Conservation (phyloP, 2,113 vertebrate species). For the Gymnorhina tibicen region DNA sequence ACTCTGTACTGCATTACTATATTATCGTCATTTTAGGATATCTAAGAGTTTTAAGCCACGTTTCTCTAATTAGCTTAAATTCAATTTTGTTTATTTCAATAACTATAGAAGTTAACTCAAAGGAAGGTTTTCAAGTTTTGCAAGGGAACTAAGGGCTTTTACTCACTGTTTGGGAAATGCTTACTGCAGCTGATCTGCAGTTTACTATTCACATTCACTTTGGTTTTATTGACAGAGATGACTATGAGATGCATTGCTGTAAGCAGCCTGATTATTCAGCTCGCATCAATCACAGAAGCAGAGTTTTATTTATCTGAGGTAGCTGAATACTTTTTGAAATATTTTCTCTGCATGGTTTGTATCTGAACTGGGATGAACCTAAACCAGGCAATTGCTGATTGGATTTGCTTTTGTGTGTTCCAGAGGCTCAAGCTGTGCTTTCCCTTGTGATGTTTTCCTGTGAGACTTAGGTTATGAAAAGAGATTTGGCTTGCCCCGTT, state of each 20-base stretch:
- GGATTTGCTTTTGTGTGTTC: slow-evolving; percentile 8
- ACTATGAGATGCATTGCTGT: background rate
- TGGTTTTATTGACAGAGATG: background rate
- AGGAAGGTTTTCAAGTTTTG: background rate
- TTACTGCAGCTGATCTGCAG: background rate
- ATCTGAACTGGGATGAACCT: background rate
- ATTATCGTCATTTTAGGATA: background rate
- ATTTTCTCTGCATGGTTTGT: background rate
- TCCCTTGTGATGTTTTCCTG: background rate
- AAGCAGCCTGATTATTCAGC: background rate
- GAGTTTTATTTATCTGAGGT: background rate
- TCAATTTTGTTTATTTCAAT: slow-evolving; percentile 1
- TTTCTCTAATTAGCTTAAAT: background rate
- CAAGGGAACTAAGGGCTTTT: background rate
- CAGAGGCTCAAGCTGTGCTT: background rate
- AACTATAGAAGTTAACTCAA: background rate
- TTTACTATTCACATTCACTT: background rate
- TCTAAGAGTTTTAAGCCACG: background rate
- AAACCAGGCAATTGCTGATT: background rate
- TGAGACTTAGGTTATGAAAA: background rate
- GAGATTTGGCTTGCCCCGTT: background rate
- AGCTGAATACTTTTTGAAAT: background rate
- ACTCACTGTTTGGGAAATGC: background rate
- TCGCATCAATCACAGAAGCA: background rate
- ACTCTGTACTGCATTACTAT: background rate